Evolutionary conservation across 2,797 vertebrate genomes (phyloP).

Genomic region (Halcyon smyrnensis): DNA sequence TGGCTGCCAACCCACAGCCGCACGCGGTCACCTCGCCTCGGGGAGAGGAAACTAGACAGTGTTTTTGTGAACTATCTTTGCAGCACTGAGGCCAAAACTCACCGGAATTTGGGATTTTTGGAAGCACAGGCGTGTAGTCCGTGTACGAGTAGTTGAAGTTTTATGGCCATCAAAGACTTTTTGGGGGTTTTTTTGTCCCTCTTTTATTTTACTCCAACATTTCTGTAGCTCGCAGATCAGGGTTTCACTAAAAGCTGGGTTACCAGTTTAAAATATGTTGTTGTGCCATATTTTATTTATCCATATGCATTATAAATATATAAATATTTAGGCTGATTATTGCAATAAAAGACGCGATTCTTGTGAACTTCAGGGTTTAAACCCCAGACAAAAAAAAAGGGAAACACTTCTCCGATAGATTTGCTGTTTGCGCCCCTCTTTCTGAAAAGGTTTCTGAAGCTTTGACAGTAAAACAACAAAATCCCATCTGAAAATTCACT

Average conservation of each 20-base stretch:
- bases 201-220: background rate
- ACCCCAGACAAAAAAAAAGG: background rate
- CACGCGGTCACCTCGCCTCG: background rate
- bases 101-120: background rate
- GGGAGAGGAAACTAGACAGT: background rate
- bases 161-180: background rate
- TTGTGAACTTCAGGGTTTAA: slow-evolving; percentile 53
- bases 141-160: background rate
- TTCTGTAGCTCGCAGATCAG: background rate
- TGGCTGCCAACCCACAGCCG: background rate
- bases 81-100: background rate
- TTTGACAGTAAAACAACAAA: background rate
- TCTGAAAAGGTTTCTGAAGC: background rate
- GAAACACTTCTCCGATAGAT: background rate
- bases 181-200: background rate
- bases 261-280: background rate
- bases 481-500: fast-evolving
- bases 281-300: slow-evolving; percentile 28
- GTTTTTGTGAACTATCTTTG: slow-evolving; percentile 45
- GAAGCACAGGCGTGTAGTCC: background rate
- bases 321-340: background rate
- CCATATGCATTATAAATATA: background rate
- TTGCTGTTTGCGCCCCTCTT: background rate
- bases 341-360: background rate
- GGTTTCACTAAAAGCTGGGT: background rate